These are phyloP conservation scores for Pangasius macronema DNA, from an alignment of 2,797 vertebrate genomes.

Conservation along the genomic window DNA sequence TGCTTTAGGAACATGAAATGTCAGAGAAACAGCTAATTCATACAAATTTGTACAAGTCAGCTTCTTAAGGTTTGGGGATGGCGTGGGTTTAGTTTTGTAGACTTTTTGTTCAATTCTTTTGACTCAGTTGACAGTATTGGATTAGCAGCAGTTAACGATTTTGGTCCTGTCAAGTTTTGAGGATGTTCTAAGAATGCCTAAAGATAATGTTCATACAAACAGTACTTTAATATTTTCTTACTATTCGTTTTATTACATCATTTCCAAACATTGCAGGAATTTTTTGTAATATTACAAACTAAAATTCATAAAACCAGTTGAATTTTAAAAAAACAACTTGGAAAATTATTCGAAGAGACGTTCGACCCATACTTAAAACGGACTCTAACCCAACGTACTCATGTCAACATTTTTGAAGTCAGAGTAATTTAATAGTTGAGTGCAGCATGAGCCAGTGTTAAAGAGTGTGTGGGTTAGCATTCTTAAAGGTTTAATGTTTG, in stretches of 20 bases:
- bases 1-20: neutral
- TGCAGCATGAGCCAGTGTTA: neutral
- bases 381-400: too few species aligned
- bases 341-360: too few species aligned
- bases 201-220: neutral
- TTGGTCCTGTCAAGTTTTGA: neutral
- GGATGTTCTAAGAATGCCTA: neutral
- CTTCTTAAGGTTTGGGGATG: neutral
- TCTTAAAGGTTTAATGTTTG: conserved; percentile 17
- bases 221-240: neutral
- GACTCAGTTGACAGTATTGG: neutral
- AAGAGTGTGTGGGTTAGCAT: neutral
- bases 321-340: too few species aligned
- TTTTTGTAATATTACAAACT: neutral
- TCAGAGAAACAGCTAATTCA: neutral
- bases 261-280: neutral
- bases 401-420: neutral
- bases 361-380: too few species aligned
- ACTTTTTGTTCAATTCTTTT: neutral
- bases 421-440: neutral
- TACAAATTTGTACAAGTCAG: neutral
- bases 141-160: neutral
- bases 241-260: neutral
- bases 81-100: neutral
- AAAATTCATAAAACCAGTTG: neutral